Evolutionary conservation across 2,888 invertebrate genomes (phyloP).

Genomic region (Nyleta sp.): DNA sequence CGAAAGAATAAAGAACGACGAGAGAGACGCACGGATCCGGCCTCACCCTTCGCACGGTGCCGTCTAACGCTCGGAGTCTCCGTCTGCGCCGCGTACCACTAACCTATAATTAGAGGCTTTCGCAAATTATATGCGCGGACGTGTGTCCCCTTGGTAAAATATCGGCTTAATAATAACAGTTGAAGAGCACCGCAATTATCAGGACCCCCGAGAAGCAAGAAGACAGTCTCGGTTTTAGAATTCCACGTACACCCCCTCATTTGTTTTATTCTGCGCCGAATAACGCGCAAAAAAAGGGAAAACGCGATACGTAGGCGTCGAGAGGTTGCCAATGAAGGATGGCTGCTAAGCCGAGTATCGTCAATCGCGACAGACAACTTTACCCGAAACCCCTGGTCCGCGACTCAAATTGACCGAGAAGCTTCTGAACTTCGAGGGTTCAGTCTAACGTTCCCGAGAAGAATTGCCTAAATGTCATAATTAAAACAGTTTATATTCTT

Average conservation of each 20-base stretch:
- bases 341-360: background rate
- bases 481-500: no score
- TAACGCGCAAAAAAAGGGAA: constrained; percentile 63
- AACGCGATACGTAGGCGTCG: constrained; percentile 75
- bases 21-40: constrained; percentile 67
- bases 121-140: constrained; percentile 82
- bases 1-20: constrained; percentile 72
- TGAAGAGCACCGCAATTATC: constrained; percentile 82
- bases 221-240: constrained; percentile 67
- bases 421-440: no score
- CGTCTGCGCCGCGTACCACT: constrained; percentile 68
- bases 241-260: constrained; percentile 69
- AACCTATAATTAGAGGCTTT: constrained; percentile 82
- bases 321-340: background rate
- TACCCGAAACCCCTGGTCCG: no score
- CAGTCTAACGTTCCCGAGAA: no score
- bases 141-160: constrained; percentile 82
- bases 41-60: constrained; percentile 74
- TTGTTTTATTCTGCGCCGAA: constrained; percentile 68
- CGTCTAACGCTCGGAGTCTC: constrained; percentile 71
- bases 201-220: constrained; percentile 75
- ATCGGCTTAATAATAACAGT: constrained; percentile 83
- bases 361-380: constrained; percentile 66
- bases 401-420: no score
- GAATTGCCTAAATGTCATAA: no score